Conservation (phyloP, 1,140 invertebrate species). For the Drosophila fuyamai region DNA sequence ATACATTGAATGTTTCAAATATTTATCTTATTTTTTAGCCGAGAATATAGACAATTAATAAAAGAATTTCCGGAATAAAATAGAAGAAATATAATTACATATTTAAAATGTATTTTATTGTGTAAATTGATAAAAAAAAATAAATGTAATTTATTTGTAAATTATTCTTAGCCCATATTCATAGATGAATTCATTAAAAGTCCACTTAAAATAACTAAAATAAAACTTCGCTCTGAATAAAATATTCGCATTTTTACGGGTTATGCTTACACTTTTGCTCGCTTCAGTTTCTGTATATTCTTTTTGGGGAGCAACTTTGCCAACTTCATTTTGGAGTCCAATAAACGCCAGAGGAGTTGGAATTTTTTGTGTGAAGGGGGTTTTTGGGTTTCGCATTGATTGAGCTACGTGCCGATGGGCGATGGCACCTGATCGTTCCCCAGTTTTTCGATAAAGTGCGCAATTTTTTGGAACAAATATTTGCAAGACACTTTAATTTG, state of each 20-base stretch:
- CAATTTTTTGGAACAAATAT: slow-evolving; percentile 58
- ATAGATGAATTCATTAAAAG: neutral
- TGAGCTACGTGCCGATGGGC: slow-evolving; percentile 66
- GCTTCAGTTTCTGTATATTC: neutral
- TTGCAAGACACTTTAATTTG: slow-evolving; percentile 70
- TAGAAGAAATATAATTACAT: too few species aligned
- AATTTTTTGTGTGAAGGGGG: neutral
- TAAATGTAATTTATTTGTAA: too few species aligned
- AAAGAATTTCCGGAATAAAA: too few species aligned
- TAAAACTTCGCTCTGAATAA: neutral
- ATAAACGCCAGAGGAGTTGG: slow-evolving; percentile 28
- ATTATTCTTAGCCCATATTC: neutral
- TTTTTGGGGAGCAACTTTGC: slow-evolving; percentile 21
- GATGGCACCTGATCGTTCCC: slow-evolving; percentile 21
- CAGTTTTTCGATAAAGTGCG: slow-evolving; percentile 19
- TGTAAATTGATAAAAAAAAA: too few species aligned
- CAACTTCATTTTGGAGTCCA: slow-evolving; percentile 48
- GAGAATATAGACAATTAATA: too few species aligned
- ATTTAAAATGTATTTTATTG: too few species aligned
- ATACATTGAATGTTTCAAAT: neutral
- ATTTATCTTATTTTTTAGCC: neutral
- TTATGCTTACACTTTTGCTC: neutral
- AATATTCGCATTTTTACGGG: neutral
- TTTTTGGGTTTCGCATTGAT: slow-evolving; percentile 44
- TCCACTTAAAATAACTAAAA: neutral